A percentile compares a stretch with the other conserved stretches of the same genome.
Evolutionary conservation across 35 echinoderm and acorn worm species (phyloP).

Genomic region (Acanthaster planci): DNA sequence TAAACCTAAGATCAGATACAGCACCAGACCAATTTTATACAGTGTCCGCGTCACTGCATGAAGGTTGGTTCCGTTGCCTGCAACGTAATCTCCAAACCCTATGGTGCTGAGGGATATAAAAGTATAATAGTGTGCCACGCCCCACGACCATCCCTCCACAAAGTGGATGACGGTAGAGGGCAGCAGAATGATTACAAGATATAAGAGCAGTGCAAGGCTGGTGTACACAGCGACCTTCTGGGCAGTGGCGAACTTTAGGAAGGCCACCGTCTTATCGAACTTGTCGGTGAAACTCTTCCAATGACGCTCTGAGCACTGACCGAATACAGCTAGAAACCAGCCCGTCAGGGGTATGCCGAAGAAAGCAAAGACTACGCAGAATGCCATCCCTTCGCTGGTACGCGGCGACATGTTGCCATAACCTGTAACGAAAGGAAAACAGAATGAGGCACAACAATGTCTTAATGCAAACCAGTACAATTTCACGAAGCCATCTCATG

Average conservation of each 20-base stretch:
- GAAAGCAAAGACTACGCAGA: conserved; percentile 80
- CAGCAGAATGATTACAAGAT: conserved; percentile 61
- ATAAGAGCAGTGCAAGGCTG: conserved; percentile 33
- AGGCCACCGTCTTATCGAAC: conserved; percentile 26
- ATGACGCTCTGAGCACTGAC: conserved; percentile 60
- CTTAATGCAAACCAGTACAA: neutral
- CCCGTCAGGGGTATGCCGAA: conserved; percentile 82
- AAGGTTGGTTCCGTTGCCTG: conserved; percentile 48
- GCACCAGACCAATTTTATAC: conserved; percentile 62
- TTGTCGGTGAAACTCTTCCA: conserved; percentile 35
- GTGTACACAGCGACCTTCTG: conserved; percentile 3
- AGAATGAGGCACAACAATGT: neutral
- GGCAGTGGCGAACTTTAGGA: conserved; percentile 26
- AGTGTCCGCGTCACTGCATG: neutral
- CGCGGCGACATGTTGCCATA: conserved; percentile 79
- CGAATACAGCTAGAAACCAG: conserved; percentile 68
- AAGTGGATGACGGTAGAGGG: conserved; percentile 55
- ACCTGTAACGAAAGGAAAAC: conserved; percentile 44
- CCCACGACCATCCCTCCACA: conserved; percentile 72
- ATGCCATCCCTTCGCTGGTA: conserved; percentile 47
- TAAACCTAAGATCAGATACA: conserved; percentile 68
- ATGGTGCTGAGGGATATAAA: conserved; percentile 91
- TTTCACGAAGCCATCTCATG: too few species aligned
- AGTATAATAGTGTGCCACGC: conserved; percentile 77
- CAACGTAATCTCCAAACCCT: conserved; percentile 85